Evolutionary conservation across 2,113 vertebrate species (phyloP).

Genomic region (Dendropsophus ebraccatus): DNA sequence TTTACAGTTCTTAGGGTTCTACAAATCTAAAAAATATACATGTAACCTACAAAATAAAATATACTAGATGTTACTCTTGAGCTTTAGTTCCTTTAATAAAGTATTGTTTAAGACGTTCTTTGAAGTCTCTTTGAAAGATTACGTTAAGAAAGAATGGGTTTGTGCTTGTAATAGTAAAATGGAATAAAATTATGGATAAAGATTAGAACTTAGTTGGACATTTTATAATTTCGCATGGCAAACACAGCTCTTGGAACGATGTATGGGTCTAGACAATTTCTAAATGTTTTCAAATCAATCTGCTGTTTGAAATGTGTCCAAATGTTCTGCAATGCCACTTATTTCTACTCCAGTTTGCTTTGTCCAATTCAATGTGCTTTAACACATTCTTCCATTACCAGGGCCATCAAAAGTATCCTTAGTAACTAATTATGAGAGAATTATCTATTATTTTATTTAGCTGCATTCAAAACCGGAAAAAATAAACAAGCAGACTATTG

Average conservation of each 20-base stretch:
- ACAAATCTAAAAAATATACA: no score
- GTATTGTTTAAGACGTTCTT: background rate
- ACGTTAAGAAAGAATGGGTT: background rate
- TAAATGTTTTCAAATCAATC: slow-evolving; percentile 45
- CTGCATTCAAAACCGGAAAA: background rate
- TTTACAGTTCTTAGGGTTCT: no score
- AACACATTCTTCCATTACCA: slow-evolving; percentile 9
- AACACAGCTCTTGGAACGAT: slow-evolving; percentile 32
- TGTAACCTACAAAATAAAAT: no score
- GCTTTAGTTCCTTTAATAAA: background rate
- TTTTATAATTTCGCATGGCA: slow-evolving; percentile 30
- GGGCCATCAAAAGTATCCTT: slow-evolving; percentile 31
- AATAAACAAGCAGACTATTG: background rate
- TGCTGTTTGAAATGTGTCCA: slow-evolving; percentile 37
- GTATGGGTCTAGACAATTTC: slow-evolving; percentile 39
- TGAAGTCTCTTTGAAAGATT: background rate
- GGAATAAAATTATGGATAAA: background rate
- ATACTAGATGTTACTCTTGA: background rate
- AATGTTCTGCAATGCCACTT: slow-evolving; percentile 17
- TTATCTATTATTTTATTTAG: slow-evolving; percentile 24
- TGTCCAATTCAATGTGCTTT: slow-evolving; percentile 36
- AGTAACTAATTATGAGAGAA: slow-evolving; percentile 35
- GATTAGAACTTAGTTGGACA: slow-evolving; percentile 24
- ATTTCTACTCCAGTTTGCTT: slow-evolving; percentile 29
- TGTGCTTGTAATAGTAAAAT: background rate